These are phyloP conservation scores for Talpa occidentalis DNA, from an alignment of 2,113 vertebrate species.

Conservation along the genomic window DNA sequence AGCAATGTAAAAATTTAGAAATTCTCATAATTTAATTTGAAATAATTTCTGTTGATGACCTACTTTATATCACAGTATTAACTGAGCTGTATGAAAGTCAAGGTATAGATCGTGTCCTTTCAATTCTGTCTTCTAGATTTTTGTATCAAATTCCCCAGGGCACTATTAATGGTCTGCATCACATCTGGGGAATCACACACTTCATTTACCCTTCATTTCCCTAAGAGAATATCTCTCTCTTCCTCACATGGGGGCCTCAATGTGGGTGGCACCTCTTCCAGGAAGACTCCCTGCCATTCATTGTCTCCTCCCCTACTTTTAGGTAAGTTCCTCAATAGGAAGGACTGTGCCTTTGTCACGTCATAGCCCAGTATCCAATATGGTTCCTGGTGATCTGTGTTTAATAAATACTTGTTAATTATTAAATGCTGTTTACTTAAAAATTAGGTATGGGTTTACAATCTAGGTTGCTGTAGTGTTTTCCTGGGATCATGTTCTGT, in stretches of 20 bases:
- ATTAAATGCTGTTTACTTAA: constrained; percentile 22
- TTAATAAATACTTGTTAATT: constrained; percentile 23
- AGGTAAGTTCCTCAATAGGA: neutral
- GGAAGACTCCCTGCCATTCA: neutral
- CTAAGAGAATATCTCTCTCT: neutral
- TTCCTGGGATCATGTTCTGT: neutral
- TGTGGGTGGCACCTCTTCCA: neutral
- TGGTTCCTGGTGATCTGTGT: neutral
- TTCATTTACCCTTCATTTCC: neutral
- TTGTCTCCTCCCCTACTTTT: neutral
- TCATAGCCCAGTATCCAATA: neutral
- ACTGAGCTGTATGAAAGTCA: neutral
- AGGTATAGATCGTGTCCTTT: neutral
- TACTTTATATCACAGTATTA: neutral
- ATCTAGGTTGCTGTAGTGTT: neutral
- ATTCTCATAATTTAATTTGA: neutral
- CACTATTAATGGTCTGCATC: neutral
- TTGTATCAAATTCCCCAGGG: neutral
- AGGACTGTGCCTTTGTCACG: neutral
- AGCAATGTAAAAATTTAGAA: neutral
- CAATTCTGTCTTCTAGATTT: neutral
- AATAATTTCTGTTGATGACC: neutral
- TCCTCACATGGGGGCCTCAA: neutral
- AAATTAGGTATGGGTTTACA: neutral
- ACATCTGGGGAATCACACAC: neutral